These are phyloP conservation scores for Hippocampus guttulatus DNA, from an alignment of 2,113 vertebrate genomes.

Conservation along the genomic window DNA sequence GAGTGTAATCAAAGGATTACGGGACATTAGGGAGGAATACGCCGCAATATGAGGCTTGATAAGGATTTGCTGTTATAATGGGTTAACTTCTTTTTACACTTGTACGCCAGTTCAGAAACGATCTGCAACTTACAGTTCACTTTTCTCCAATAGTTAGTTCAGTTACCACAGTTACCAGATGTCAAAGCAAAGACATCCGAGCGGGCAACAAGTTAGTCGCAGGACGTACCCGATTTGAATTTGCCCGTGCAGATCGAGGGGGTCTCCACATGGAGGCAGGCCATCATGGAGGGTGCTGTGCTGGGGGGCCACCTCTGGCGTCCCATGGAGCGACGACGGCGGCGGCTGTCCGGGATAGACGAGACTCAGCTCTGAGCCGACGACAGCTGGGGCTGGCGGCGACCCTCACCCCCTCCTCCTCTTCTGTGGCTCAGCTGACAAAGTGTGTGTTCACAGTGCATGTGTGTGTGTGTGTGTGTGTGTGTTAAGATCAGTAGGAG, in stretches of 20 bases:
- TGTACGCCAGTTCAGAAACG: no score
- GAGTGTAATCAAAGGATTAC: no score
- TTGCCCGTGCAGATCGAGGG: constrained; percentile 70
- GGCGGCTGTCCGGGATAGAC: constrained; percentile 34
- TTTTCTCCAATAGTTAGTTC: no score
- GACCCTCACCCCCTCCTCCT: constrained; percentile 30
- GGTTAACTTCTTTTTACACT: no score
- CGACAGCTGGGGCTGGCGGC: constrained; percentile 38
- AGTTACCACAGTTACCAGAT: no score
- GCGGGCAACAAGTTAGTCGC: not conserved
- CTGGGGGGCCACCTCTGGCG: constrained; percentile 63
- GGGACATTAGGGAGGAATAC: no score
- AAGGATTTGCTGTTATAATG: no score
- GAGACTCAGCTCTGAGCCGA: constrained; percentile 39
- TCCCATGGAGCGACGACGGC: constrained; percentile 69
- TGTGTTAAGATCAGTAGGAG: constrained; percentile 60
- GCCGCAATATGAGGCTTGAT: no score
- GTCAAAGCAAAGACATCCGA: constrained; percentile 21
- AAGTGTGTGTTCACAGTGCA: constrained; percentile 16
- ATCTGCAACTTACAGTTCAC: no score
- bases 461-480: constrained; percentile 7
- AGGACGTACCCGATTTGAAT: constrained; percentile 65
- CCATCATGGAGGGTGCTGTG: constrained; percentile 62
- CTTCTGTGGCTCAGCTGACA: constrained; percentile 48
- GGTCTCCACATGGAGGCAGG: constrained; percentile 73